A percentile compares a stretch with the other conserved stretches of the same genome.
Conservation (phyloP, 2,113 vertebrate genomes). For the Rhea americana region DNA sequence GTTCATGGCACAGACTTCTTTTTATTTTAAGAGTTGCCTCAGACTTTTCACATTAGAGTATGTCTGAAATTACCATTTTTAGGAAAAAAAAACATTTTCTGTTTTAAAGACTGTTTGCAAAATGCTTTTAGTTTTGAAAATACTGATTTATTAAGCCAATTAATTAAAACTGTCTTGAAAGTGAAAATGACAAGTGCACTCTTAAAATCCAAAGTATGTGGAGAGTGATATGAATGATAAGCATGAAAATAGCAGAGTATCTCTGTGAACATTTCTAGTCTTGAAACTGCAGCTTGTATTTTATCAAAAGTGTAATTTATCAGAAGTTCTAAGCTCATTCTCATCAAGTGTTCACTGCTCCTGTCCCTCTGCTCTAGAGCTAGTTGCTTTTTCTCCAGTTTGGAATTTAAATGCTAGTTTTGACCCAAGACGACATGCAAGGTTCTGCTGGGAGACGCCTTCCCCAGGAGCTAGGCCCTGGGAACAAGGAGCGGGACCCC, state of each 20-base stretch:
- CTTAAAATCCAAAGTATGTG: not conserved
- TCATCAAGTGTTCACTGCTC: not conserved
- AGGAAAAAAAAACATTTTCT: too few relatives aligned
- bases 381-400: not conserved
- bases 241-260: not conserved
- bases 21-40: too few relatives aligned
- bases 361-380: not conserved
- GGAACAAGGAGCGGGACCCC: not conserved
- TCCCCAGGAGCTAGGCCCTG: not conserved
- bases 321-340: too few relatives aligned
- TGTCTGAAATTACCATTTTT: too few relatives aligned
- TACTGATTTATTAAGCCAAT: not conserved
- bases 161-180: not conserved
- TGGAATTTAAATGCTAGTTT: fast-evolving
- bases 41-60: too few relatives aligned
- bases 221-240: fast-evolving
- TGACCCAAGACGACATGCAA: fast-evolving
- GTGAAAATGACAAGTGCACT: not conserved
- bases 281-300: not conserved
- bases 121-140: not conserved
- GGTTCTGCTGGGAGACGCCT: not conserved
- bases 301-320: not conserved
- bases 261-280: not conserved
- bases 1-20: too few relatives aligned
- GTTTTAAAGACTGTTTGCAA: too few relatives aligned